Conservation (phyloP, 2,113 vertebrate genomes). For the Lynx canadensis region DNA sequence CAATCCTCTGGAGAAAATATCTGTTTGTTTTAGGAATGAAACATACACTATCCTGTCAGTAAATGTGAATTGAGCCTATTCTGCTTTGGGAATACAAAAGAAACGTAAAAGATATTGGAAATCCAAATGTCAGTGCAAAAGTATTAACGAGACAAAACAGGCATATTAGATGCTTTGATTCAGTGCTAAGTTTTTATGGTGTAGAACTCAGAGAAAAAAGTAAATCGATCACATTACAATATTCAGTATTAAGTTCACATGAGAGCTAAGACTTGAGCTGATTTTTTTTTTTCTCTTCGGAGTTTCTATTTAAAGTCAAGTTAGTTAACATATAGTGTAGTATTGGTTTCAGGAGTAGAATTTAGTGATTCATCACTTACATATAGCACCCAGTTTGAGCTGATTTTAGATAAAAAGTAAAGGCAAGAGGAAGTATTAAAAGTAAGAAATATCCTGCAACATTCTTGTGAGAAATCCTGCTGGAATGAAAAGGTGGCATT, state of each 20-base stretch:
- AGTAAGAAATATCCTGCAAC: background rate
- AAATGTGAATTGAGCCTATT: background rate
- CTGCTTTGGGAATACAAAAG: background rate
- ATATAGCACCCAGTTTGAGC: background rate
- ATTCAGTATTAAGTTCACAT: background rate
- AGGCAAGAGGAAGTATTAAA: background rate
- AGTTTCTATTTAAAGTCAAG: too few relatives aligned
- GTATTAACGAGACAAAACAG: background rate
- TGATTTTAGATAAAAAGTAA: background rate
- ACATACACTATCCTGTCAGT: background rate
- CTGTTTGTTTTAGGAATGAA: background rate
- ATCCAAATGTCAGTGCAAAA: background rate
- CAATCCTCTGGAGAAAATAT: background rate
- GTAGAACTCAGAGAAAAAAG: background rate
- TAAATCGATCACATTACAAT: background rate
- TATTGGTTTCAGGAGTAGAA: too few relatives aligned
- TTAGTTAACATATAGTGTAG: too few relatives aligned
- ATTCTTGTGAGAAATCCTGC: background rate
- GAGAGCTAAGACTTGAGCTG: background rate
- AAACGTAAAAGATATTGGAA: background rate
- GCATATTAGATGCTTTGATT: background rate
- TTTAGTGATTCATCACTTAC: too few relatives aligned
- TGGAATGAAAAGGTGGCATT: background rate
- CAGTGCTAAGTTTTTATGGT: background rate
- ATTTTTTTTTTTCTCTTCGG: background rate